phyloP scores from a whole-genome alignment of 2,888 invertebrate genomes.

The Chalcis sispes region DNA sequence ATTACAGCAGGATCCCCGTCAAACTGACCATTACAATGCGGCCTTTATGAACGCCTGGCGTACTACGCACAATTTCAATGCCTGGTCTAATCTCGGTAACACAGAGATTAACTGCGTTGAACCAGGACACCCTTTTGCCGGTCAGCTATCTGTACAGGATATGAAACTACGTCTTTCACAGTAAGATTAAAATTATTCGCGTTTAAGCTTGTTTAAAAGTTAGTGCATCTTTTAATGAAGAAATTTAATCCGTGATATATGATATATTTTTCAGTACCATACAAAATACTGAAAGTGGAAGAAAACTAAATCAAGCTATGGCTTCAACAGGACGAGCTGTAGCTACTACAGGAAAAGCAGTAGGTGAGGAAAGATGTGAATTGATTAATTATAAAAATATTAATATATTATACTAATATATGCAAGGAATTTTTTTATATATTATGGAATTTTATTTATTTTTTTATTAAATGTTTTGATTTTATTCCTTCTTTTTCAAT shows the following conservation, averaged over 20 bases:
- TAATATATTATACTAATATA: too few relatives aligned
- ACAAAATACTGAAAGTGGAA: conserved; percentile 94
- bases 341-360: conserved; percentile 85
- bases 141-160: conserved; percentile 95
- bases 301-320: conserved; percentile 95
- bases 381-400: conserved; percentile 7
- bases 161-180: conserved; percentile 94
- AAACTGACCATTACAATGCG: conserved; percentile 92
- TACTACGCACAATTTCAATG: conserved; percentile 90
- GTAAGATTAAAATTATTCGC: conserved; percentile 82
- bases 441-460: not conserved
- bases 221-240: too few relatives aligned
- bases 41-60: conserved; percentile 91
- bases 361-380: conserved; percentile 77
- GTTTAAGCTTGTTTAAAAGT: too few relatives aligned
- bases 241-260: too few relatives aligned
- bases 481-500: not conserved
- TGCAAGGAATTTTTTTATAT: too few relatives aligned
- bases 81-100: conserved; percentile 83
- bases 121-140: conserved; percentile 95
- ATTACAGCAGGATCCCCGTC: conserved; percentile 85
- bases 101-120: conserved; percentile 73
- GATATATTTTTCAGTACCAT: conserved; percentile 83
- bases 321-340: conserved; percentile 94
- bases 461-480: not conserved